Conservation (phyloP, 2,888 invertebrate species). For the Cybosia mesomella region DNA sequence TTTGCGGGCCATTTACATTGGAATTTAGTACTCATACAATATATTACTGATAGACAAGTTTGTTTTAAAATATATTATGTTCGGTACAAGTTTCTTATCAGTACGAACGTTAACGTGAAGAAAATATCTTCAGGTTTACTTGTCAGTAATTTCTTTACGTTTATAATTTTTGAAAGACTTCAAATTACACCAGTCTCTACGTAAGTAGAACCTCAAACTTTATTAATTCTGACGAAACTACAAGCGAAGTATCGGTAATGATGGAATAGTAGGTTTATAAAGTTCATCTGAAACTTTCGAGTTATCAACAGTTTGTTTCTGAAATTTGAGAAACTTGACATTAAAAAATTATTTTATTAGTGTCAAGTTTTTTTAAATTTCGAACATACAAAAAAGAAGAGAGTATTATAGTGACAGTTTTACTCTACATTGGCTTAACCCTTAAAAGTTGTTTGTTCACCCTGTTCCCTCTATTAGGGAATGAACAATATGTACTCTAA, state of each 20-base stretch:
- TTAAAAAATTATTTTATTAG: too few species aligned
- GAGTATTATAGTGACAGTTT: neutral
- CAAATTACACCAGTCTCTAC: too few species aligned
- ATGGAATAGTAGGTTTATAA: too few species aligned
- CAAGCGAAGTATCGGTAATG: too few species aligned
- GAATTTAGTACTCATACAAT: constrained; percentile 11
- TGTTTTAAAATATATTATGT: constrained; percentile 8
- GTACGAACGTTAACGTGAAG: neutral
- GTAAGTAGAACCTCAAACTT: too few species aligned
- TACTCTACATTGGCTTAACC: neutral
- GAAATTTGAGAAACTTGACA: too few species aligned
- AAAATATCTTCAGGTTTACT: neutral
- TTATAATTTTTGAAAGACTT: too few species aligned
- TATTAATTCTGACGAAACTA: too few species aligned
- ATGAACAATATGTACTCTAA: constrained; percentile 20
- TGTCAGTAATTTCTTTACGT: neutral
- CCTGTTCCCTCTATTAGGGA: constrained; percentile 22
- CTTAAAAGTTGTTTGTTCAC: constrained; percentile 30
- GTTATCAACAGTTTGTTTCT: too few species aligned
- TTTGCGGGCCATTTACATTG: constrained; percentile 9
- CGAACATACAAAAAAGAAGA: neutral
- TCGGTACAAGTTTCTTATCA: neutral
- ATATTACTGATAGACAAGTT: neutral
- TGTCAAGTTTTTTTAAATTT: too few species aligned
- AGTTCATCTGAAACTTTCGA: too few species aligned